A percentile compares a stretch with the other conserved stretches of the same genome.
Conservation (phyloP, 2,888 invertebrate species). For the Microctonus brassicae region DNA sequence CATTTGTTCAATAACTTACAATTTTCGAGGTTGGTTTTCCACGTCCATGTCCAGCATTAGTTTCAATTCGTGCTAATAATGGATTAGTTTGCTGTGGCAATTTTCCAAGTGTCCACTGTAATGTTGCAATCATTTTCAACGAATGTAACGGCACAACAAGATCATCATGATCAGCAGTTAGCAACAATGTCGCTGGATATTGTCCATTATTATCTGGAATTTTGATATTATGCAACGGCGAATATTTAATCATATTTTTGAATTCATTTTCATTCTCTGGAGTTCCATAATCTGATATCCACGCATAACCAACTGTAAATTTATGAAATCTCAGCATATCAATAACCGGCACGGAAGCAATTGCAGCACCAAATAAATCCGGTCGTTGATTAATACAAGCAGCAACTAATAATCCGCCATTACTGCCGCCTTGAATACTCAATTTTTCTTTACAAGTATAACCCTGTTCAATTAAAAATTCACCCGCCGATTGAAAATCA, state of each 20-base stretch:
- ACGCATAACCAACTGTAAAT: slow-evolving; percentile 97
- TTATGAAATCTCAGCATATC: slow-evolving; percentile 98
- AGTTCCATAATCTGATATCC: slow-evolving; percentile 96
- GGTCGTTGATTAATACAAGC: slow-evolving; percentile 96
- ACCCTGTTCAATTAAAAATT: slow-evolving; percentile 85
- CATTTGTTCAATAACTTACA: slow-evolving; percentile 74
- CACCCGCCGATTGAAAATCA: slow-evolving; percentile 94
- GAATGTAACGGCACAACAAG: slow-evolving; percentile 98
- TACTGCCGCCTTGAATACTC: slow-evolving; percentile 94
- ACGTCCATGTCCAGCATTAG: slow-evolving; percentile 96
- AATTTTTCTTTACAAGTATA: slow-evolving; percentile 84
- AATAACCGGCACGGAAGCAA: slow-evolving; percentile 97
- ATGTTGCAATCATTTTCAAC: slow-evolving; percentile 91
- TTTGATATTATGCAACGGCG: slow-evolving; percentile 92
- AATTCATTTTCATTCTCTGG: slow-evolving; percentile 91
- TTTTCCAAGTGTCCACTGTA: slow-evolving; percentile 82
- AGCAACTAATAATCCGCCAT: slow-evolving; percentile 96
- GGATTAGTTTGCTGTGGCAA: slow-evolving; percentile 83
- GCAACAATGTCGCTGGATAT: slow-evolving; percentile 91
- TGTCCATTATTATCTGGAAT: slow-evolving; percentile 76
- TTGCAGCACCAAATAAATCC: slow-evolving; percentile 91
- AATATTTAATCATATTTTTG: slow-evolving; percentile 86
- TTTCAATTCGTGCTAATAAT: slow-evolving; percentile 90
- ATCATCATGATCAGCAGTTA: slow-evolving; percentile 99
- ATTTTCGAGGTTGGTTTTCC: slow-evolving; percentile 97